Evolutionary conservation across 1,140 invertebrate species (phyloP).

Genomic region (Apis laboriosa): DNA sequence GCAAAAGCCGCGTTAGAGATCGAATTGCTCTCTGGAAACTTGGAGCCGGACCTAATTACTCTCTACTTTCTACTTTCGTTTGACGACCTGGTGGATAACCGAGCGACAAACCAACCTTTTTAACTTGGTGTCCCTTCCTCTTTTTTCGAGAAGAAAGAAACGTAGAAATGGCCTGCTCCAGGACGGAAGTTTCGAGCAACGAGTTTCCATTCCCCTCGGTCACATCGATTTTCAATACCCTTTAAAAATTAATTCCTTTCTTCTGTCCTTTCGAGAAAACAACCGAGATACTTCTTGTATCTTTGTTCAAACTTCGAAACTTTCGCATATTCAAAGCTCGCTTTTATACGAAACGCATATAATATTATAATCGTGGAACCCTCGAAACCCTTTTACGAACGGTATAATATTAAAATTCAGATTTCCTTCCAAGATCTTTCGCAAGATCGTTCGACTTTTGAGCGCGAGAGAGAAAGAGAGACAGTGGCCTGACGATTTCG

Average conservation of each 20-base stretch:
- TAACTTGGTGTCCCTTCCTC: background rate
- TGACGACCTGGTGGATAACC: background rate
- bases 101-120: background rate
- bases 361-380: too few relatives aligned
- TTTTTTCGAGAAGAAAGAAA: too few relatives aligned
- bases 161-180: background rate
- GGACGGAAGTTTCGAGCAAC: background rate
- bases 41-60: slow-evolving; percentile 14
- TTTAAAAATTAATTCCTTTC: slow-evolving; percentile 22
- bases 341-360: too few relatives aligned
- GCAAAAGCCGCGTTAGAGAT: background rate
- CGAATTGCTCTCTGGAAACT: background rate
- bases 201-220: background rate
- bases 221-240: background rate
- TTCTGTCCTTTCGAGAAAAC: background rate
- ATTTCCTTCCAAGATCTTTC: background rate
- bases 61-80: background rate
- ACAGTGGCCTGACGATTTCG: background rate
- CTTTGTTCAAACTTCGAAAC: background rate
- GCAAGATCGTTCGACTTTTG: background rate
- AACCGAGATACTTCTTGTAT: background rate
- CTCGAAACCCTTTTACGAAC: too few relatives aligned
- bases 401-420: too few relatives aligned
- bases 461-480: background rate
- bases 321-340: too few relatives aligned